Evolutionary conservation across 2,888 invertebrate genomes (phyloP).

Genomic region (Eilema depressum): DNA sequence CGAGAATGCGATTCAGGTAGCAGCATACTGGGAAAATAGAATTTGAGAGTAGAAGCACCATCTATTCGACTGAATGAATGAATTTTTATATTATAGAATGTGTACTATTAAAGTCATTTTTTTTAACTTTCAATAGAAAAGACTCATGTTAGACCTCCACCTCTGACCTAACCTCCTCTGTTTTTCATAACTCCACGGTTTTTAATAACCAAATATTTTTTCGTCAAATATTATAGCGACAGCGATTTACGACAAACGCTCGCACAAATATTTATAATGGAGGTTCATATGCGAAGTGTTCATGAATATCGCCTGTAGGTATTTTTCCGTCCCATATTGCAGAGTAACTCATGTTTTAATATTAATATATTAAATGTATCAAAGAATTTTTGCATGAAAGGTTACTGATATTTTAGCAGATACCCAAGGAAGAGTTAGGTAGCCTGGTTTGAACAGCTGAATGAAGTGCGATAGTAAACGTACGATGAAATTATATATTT

Average conservation of each 20-base stretch:
- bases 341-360: background rate
- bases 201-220: conserved; percentile 22
- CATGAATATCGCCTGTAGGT: background rate
- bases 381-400: background rate
- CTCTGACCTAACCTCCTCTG: background rate
- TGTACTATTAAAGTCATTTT: no score
- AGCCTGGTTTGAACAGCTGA: background rate
- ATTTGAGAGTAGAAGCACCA: no score
- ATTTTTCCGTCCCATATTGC: background rate
- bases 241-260: conserved; percentile 27
- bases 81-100: no score
- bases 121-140: no score
- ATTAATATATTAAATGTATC: background rate
- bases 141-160: background rate
- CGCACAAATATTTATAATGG: conserved; percentile 36
- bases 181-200: conserved; percentile 17
- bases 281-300: conserved; percentile 25
- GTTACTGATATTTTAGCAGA: background rate
- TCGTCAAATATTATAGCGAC: conserved; percentile 26
- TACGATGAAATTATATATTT: no score
- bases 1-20: no score
- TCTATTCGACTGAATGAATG: no score
- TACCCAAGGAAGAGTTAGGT: background rate
- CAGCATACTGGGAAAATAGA: no score
- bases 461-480: background rate